Percentiles rank a stretch among this genome's conserved stretches.
phyloP scores from a whole-genome alignment of 2,888 invertebrate genomes.

The Nebria brevicollis region DNA sequence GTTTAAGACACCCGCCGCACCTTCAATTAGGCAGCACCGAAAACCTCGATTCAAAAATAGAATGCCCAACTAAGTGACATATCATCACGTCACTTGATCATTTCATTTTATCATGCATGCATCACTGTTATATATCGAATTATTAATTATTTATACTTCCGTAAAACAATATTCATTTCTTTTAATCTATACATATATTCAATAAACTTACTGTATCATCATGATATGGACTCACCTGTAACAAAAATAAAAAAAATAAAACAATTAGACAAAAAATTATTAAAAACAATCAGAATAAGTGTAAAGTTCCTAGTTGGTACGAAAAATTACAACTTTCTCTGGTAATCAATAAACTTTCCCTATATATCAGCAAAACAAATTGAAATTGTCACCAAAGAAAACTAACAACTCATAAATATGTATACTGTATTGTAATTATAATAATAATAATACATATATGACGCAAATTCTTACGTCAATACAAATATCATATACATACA shows the following conservation, averaged over 20 bases:
- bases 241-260: slow-evolving; percentile 19
- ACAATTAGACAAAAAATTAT: slow-evolving; percentile 16
- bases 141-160: too few species aligned
- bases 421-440: neutral
- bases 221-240: slow-evolving; percentile 26
- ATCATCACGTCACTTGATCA: neutral
- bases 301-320: slow-evolving; percentile 26
- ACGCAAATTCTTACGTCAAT: neutral
- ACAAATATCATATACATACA: neutral
- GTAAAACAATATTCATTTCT: too few species aligned
- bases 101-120: neutral
- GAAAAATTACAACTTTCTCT: slow-evolving; percentile 31
- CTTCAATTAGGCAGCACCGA: slow-evolving; percentile 41
- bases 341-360: slow-evolving; percentile 36
- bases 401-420: neutral
- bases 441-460: neutral
- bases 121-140: too few species aligned
- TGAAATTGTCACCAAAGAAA: slow-evolving; percentile 34
- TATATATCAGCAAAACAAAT: slow-evolving; percentile 26
- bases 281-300: slow-evolving; percentile 16
- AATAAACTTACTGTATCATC: neutral
- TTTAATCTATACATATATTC: too few species aligned
- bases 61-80: neutral
- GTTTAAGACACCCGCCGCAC: slow-evolving; percentile 28
- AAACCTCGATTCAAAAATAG: slow-evolving; percentile 32